These are phyloP conservation scores for Sebastes taczanowskii DNA, from an alignment of 2,797 vertebrate genomes.

Conservation along the genomic window DNA sequence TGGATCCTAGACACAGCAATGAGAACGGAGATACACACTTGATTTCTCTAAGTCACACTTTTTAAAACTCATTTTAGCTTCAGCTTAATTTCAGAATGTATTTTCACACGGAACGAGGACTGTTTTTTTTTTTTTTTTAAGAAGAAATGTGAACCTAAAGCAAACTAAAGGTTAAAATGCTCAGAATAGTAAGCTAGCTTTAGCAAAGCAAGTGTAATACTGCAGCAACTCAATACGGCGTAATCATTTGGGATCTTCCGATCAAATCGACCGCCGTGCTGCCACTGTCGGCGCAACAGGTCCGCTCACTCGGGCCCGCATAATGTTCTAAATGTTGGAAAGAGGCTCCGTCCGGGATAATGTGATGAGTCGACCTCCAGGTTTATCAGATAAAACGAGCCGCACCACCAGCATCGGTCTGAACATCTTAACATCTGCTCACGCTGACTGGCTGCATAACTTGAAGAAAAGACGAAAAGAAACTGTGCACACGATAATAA, in stretches of 20 bases:
- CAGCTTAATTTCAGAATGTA: neutral
- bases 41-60: neutral
- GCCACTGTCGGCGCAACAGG: neutral
- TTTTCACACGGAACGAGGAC: neutral
- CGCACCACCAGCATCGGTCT: neutral
- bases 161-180: neutral
- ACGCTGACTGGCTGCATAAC: neutral
- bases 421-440: neutral
- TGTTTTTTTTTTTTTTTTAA: neutral
- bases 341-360: neutral
- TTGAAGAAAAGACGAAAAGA: neutral
- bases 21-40: neutral
- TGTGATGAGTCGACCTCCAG: neutral
- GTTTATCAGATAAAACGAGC: neutral
- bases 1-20: neutral
- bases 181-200: neutral
- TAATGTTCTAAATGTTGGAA: neutral
- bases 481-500: neutral
- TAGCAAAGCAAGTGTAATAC: neutral
- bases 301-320: neutral
- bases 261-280: neutral
- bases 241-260: neutral
- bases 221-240: no score
- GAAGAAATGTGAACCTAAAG: neutral
- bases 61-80: neutral